Evolutionary conservation across 2,113 vertebrate species (phyloP).

Genomic region (Mohoua ochrocephala): DNA sequence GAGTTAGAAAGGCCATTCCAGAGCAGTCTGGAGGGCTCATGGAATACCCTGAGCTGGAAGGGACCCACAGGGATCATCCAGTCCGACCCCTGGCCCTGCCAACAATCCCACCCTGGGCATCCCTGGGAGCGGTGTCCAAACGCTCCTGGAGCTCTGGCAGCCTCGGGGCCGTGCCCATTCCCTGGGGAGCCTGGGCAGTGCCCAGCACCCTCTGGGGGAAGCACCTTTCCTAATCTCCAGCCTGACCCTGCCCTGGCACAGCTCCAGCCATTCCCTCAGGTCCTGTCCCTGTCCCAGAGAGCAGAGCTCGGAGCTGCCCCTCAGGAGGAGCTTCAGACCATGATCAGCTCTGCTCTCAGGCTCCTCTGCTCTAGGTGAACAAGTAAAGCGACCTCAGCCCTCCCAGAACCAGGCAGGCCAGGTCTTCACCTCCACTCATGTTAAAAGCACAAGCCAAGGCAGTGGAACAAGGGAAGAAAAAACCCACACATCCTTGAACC

Average conservation of each 20-base stretch:
- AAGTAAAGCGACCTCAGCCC: background rate
- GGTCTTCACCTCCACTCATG: background rate
- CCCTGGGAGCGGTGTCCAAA: rapidly evolving
- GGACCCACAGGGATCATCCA: background rate
- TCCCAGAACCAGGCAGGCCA: background rate
- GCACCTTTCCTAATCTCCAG: rapidly evolving
- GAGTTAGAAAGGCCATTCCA: no score
- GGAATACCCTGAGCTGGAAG: background rate
- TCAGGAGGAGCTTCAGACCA: background rate
- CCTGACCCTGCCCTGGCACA: background rate
- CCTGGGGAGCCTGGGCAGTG: background rate
- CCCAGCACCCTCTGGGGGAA: background rate
- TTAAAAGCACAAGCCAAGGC: background rate
- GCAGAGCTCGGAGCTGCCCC: background rate
- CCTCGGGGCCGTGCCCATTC: background rate
- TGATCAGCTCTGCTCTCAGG: background rate
- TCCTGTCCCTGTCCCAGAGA: background rate
- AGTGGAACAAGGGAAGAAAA: background rate
- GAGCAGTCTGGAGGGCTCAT: background rate
- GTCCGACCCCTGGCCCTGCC: rapidly evolving
- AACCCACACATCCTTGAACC: background rate
- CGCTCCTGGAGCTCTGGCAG: background rate
- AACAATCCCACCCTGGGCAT: background rate
- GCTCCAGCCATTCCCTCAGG: background rate
- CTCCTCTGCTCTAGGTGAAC: background rate